Conservation (phyloP, 2,113 vertebrate genomes). For the Alaudala cheleensis region DNA sequence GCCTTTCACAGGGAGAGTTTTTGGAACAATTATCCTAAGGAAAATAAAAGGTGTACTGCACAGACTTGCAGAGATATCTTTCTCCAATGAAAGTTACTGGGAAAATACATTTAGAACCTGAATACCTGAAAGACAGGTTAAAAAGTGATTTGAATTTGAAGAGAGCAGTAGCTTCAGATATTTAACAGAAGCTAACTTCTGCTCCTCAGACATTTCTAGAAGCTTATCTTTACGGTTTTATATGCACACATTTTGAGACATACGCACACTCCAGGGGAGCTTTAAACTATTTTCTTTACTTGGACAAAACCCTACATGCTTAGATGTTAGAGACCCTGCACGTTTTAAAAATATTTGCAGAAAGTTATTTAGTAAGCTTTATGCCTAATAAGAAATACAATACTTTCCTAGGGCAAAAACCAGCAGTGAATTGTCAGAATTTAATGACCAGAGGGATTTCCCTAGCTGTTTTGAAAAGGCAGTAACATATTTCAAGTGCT, state of each 20-base stretch:
- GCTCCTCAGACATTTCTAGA: neutral
- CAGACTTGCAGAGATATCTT: neutral
- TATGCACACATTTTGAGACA: neutral
- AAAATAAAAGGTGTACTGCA: neutral
- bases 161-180: neutral
- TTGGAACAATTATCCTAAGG: neutral
- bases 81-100: neutral
- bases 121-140: neutral
- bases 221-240: neutral
- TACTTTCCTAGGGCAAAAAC: neutral
- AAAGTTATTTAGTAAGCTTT: neutral
- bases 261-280: neutral
- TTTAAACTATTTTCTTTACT: neutral
- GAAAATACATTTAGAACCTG: neutral
- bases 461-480: neutral
- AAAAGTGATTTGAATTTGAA: constrained; percentile 11
- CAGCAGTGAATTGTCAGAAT: neutral
- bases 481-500: neutral
- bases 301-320: neutral
- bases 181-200: neutral
- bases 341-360: neutral
- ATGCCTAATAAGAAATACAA: neutral
- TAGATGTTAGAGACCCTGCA: neutral
- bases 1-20: neutral
- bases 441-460: neutral